phyloP scores from a whole-genome alignment of 2,888 invertebrate species.

The Stenotaenia linearis region DNA sequence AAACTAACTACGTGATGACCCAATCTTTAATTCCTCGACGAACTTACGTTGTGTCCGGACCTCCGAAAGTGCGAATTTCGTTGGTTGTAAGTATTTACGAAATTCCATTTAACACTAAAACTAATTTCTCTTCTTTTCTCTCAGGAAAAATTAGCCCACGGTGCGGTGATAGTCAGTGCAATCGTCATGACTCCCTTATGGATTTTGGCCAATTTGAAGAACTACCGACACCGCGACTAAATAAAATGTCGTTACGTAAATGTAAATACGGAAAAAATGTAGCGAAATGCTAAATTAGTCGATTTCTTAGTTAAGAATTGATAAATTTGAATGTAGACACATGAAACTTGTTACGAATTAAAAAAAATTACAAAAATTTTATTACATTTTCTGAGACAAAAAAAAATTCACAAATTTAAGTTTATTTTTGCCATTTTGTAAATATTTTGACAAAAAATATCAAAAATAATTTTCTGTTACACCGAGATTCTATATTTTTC shows the following conservation, averaged over 20 bases:
- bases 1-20: neutral
- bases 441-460: neutral
- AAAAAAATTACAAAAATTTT: too few relatives aligned
- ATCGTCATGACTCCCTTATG: conserved; percentile 18
- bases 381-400: too few relatives aligned
- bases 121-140: neutral
- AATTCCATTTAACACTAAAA: neutral
- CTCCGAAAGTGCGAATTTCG: neutral
- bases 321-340: too few relatives aligned
- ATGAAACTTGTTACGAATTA: too few relatives aligned
- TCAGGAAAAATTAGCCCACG: neutral
- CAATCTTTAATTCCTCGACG: neutral
- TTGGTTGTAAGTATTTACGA: neutral
- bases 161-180: neutral
- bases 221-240: neutral
- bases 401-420: neutral
- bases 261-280: neutral
- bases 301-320: too few relatives aligned
- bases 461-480: neutral
- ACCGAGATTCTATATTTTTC: conserved; percentile 44
- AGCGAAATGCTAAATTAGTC: too few relatives aligned
- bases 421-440: too few relatives aligned
- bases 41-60: neutral
- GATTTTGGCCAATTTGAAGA: conserved; percentile 24
- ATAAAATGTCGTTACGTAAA: neutral